These are phyloP conservation scores for Paramisgurnus dabryanus DNA, from an alignment of 2,113 vertebrate genomes.

Conservation along the genomic window DNA sequence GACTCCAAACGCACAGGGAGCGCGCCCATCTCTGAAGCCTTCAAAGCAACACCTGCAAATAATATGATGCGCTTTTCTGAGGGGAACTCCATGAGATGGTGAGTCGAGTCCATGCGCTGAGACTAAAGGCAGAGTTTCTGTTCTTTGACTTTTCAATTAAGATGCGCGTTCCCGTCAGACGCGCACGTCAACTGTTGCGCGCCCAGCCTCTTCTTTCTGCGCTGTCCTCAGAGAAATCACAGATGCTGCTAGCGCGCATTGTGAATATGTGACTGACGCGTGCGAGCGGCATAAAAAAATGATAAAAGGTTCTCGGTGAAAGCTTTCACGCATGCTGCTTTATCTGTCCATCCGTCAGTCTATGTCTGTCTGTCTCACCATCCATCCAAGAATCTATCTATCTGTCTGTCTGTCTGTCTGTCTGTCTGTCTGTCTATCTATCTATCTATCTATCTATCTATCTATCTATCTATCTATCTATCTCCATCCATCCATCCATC, in stretches of 20 bases:
- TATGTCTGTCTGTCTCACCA: no score
- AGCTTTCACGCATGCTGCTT: no score
- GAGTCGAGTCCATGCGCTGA: not conserved
- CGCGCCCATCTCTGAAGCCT: not conserved
- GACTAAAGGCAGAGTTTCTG: not conserved
- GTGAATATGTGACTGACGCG: not conserved
- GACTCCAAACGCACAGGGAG: slow-evolving; percentile 22
- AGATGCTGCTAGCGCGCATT: not conserved
- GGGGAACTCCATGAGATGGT: slow-evolving; percentile 9
- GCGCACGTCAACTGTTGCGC: slow-evolving; percentile 16
- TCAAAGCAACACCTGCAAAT: not conserved
- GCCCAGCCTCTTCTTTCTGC: slow-evolving; percentile 12
- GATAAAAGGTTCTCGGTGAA: no score
- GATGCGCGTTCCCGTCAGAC: not conserved
- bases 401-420: no score
- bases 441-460: no score
- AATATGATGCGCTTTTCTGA: not conserved
- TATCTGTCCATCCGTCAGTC: no score
- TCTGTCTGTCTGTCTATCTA: no score
- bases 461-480: no score
- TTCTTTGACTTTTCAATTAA: not conserved
- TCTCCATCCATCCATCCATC: no score
- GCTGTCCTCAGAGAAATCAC: not conserved
- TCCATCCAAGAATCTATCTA: no score
- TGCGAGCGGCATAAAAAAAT: not conserved